Conservation (phyloP, 2,113 vertebrate genomes). For the Nanorana parkeri region DNA sequence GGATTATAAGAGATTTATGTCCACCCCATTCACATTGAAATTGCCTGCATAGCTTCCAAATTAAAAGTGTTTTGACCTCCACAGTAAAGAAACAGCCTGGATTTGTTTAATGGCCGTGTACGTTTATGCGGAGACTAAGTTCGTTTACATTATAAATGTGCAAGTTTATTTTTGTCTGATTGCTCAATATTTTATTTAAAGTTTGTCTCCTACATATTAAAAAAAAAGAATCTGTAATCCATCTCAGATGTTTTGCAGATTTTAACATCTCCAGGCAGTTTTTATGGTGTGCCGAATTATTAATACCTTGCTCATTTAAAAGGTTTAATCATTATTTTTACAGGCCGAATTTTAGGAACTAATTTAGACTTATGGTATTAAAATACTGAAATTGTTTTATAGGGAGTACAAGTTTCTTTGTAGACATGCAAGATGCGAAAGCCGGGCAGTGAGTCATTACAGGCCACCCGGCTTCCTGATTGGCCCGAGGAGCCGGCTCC, state of each 20-base stretch:
- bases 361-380: neutral
- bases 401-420: too few relatives aligned
- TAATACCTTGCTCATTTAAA: neutral
- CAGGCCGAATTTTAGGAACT: neutral
- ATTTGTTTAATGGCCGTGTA: conserved; percentile 45
- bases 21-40: neutral
- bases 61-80: conserved; percentile 37
- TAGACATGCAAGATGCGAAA: too few relatives aligned
- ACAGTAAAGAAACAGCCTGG: conserved; percentile 20
- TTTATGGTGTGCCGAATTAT: neutral
- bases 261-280: neutral
- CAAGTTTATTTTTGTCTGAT: conserved; percentile 40
- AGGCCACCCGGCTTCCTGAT: too few relatives aligned
- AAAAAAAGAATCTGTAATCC: neutral
- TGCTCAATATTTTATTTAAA: conserved; percentile 31
- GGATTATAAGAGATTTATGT: neutral
- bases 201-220: neutral
- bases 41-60: conserved; percentile 19
- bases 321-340: neutral
- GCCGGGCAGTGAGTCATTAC: too few relatives aligned
- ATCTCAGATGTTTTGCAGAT: conserved; percentile 5
- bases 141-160: conserved; percentile 23
- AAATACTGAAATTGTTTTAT: too few relatives aligned
- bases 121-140: conserved; percentile 32
- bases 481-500: too few relatives aligned